A percentile compares a stretch with the other conserved stretches of the same genome.
Conservation (phyloP, 2,888 invertebrate species). For the Smittia aterrima region DNA sequence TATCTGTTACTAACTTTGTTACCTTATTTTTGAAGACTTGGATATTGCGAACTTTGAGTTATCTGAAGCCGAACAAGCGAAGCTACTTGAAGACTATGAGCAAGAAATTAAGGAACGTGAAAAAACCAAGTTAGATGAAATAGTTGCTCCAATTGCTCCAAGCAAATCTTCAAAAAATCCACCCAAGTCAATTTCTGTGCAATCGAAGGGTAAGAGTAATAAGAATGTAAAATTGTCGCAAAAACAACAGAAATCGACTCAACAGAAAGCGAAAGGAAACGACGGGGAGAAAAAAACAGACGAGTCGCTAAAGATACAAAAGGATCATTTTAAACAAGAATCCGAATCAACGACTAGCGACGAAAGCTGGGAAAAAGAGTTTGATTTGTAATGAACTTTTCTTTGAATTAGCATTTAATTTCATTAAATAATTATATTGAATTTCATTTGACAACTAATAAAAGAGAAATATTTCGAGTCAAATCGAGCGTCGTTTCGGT, state of each 20-base stretch:
- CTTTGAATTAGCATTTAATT: no score
- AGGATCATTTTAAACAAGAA: slow-evolving; percentile 45
- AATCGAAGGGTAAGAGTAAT: slow-evolving; percentile 43
- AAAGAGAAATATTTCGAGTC: no score
- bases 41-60: slow-evolving; percentile 67
- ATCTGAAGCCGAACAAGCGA: slow-evolving; percentile 68
- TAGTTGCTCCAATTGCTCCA: neutral
- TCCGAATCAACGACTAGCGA: slow-evolving; percentile 55
- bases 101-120: slow-evolving; percentile 56
- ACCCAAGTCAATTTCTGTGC: slow-evolving; percentile 44
- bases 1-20: no score
- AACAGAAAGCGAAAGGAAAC: slow-evolving; percentile 20
- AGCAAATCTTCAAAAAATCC: slow-evolving; percentile 1
- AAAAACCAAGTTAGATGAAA: slow-evolving; percentile 40
- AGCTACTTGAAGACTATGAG: slow-evolving; percentile 67
- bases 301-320: slow-evolving; percentile 44
- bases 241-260: slow-evolving; percentile 42
- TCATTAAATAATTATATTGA: no score
- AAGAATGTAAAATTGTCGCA: slow-evolving; percentile 45
- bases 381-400: slow-evolving; percentile 52
- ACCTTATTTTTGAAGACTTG: neutral
- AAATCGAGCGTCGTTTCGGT: no score
- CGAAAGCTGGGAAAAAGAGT: slow-evolving; percentile 63
- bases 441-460: no score
- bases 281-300: slow-evolving; percentile 33